Conservation (phyloP, 2,113 vertebrate genomes). For the Nycticebus coucang region DNA sequence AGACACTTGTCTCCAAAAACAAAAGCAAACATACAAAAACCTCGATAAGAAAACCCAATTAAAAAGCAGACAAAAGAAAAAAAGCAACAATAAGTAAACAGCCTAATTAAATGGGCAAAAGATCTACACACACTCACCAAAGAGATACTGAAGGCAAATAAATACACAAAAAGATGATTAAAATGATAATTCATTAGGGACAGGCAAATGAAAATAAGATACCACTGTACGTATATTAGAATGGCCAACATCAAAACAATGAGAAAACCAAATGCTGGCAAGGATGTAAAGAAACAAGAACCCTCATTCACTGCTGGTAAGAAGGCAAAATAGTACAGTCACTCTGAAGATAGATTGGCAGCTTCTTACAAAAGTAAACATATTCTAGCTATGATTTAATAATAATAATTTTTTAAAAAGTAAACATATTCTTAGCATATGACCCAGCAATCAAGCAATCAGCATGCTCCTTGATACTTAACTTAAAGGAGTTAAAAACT, state of each 20-base stretch:
- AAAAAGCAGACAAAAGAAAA: not conserved
- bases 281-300: not conserved
- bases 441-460: not conserved
- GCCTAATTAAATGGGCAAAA: not conserved
- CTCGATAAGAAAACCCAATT: too few relatives aligned
- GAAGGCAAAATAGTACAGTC: not conserved
- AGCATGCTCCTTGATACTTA: not conserved
- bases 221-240: not conserved
- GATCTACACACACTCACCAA: not conserved
- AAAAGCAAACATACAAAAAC: too few relatives aligned
- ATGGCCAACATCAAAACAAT: not conserved
- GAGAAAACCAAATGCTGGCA: not conserved
- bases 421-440: not conserved
- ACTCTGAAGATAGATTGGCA: not conserved
- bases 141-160: not conserved
- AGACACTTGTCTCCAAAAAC: too few relatives aligned
- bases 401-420: not conserved
- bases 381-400: not conserved
- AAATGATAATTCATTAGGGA: not conserved
- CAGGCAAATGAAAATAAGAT: not conserved
- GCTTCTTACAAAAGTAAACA: not conserved
- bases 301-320: not conserved
- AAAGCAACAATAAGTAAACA: not conserved
- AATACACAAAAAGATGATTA: not conserved
- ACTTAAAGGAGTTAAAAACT: not conserved